Percentiles rank a stretch among this genome's conserved stretches.
Evolutionary conservation across 2,888 invertebrate genomes (phyloP).

Genomic region (Cantharis flavilabris): DNA sequence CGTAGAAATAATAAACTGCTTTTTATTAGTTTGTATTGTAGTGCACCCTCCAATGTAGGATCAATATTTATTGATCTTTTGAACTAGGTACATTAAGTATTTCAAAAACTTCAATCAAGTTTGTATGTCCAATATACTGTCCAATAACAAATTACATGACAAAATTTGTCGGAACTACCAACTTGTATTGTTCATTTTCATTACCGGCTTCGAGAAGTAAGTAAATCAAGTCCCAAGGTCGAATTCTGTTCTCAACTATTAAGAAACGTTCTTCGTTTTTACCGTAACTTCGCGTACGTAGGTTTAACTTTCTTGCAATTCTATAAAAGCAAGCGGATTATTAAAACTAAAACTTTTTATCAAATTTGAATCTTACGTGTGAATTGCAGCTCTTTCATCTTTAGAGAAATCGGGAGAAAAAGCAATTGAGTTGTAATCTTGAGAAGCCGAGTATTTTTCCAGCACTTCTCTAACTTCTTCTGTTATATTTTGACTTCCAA

Average conservation of each 20-base stretch:
- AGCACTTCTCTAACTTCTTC: slow-evolving; percentile 11
- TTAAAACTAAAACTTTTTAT: neutral
- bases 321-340: neutral
- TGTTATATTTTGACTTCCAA: slow-evolving; percentile 11
- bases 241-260: slow-evolving; percentile 13
- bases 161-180: slow-evolving; percentile 14
- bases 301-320: slow-evolving; percentile 11
- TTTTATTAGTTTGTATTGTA: no score
- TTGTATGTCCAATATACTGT: no score
- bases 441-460: slow-evolving; percentile 7
- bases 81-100: no score
- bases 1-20: no score
- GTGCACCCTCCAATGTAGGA: no score
- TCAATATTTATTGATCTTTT: no score
- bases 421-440: slow-evolving; percentile 13
- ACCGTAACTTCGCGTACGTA: slow-evolving; percentile 23
- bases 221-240: slow-evolving; percentile 14
- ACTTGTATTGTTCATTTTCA: slow-evolving; percentile 21
- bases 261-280: slow-evolving; percentile 8
- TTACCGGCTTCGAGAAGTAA: slow-evolving; percentile 15
- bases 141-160: neutral
- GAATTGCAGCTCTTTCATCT: slow-evolving; percentile 19
- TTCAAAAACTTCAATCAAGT: no score
- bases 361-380: slow-evolving; percentile 11
- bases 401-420: slow-evolving; percentile 24